Evolutionary conservation across 92 coral and sea anemone species (phyloP).

Genomic region (Umimayanthus kanabou): DNA sequence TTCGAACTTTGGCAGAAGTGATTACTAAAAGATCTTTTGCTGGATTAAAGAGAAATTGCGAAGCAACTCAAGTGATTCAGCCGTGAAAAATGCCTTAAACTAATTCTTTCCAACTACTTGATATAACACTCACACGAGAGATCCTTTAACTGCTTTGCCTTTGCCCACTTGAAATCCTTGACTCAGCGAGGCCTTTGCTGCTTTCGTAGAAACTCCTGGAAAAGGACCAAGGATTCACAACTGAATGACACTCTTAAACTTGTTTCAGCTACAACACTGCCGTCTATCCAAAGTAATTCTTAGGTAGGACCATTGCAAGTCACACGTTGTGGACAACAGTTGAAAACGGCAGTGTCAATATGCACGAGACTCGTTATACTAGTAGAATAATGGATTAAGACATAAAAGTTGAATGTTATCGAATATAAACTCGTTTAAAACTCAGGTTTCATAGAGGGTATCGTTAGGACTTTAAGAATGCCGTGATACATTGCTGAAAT

Average conservation of each 20-base stretch:
- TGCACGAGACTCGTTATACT: too few relatives aligned
- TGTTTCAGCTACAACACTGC: not conserved
- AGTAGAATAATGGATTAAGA: too few relatives aligned
- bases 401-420: too few relatives aligned
- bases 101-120: not conserved
- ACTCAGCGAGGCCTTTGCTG: constrained; percentile 5
- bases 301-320: too few relatives aligned
- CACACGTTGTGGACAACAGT: not conserved
- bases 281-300: not conserved
- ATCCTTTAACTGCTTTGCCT: constrained; percentile 18
- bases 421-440: too few relatives aligned
- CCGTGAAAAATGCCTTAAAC: not conserved
- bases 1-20: not conserved
- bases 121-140: constrained; percentile 24
- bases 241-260: not conserved
- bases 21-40: not conserved
- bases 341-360: too few relatives aligned
- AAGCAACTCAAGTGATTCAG: not conserved
- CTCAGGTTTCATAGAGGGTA: too few relatives aligned
- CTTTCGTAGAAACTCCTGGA: constrained; percentile 26
- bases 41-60: not conserved
- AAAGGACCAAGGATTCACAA: not conserved
- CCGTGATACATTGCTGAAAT: too few relatives aligned
- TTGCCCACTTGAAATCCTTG: constrained; percentile 32
- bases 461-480: too few relatives aligned